Base-by-base conservation (phyloP, 2,113 vertebrate genomes). In the Melanotaenia duboulayi region DNA sequence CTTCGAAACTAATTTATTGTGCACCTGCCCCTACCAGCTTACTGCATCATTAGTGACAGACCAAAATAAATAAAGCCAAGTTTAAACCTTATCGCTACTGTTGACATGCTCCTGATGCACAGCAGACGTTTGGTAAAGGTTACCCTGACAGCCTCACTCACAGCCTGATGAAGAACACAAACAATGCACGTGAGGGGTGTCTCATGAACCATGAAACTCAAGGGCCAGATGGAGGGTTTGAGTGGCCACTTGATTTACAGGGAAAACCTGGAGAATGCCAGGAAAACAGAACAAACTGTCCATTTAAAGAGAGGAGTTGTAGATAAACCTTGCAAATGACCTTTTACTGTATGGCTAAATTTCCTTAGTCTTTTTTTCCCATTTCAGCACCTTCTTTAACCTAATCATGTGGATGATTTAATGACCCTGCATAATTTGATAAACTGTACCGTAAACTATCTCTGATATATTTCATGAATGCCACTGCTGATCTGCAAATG, bases 51-150 rank as follows among this genome's bases (percentile, higher is more conserved):
- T 13, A 49, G 17, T 4, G 4, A 7, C 12, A 11, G 48, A 46
- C 19, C 54, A 58, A 11, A 44, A 50, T 40, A 44, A 64, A 72
- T 23, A 7, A 25, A 39, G 72, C 65, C 74, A 74, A 70, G 60
- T 58, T 49, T 39, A 20, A 46, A 23, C 7, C 66, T 85, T 90
- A 87, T 89, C 89, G 1, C 66, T 63, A 76, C 63, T 28, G 88
- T 74, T 89, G 87, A 87, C 80, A 40, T 79, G 87, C 46, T 72
- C 65, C 65, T 84, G 87, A 89, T 51, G 65, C 67, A 65, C 72
- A 42, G 76, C 76, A 84, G 86, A 64, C 40, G 3, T 71, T 67
- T 19, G 24, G 62, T 74, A 83, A 90, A 90, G 85, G 91, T 90
- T 70, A 78, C 44, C 28, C 39, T 79, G 78, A 81, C 78, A 81